Evolutionary conservation across 2,797 vertebrate genomes (phyloP), one percentile per base, ranked within the genome.

Genomic region (Sarcoramphus papa): DNA sequence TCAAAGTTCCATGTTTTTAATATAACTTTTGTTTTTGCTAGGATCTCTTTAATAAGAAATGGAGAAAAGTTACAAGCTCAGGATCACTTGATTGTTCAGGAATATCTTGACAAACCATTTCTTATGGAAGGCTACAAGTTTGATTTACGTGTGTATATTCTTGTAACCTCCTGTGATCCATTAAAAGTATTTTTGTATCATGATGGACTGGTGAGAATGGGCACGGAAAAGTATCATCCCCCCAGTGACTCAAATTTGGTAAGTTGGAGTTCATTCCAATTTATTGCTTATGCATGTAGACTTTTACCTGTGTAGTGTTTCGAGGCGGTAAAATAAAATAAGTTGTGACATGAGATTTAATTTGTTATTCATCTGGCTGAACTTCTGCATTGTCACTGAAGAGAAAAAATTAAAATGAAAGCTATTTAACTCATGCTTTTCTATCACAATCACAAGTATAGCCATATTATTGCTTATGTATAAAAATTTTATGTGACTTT

Each of bases 91-190:
- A 99, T 99, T 63, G 99, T 99, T 96, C 99, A 99, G 98, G 99
- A 99, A 96, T 99, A 99, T 95, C 98, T 99, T 95, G 99, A 99
- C 97, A 99, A 99, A 90, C 99, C 99, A 50, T 99, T 99, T 94
- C 98, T 99, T 87, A 99, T 99, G 99, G 99, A 99, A 98, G 99
- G 99, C 63, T 99, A 99, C 98, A 99, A 99, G 97, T 99, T 99
- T 97, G 99, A 99, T 97, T 98, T 99, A 93, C 98, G 99, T 85
- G 99, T 99, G 97, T 99, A 99, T 97, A 99, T 99, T 98, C 98
- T 99, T 68, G 98, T 99, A 94, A 99, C 99, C 51, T 99, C 99
- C 80, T 99, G 99, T 69, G 99, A 99, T 97, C 99, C 99, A 10
- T 98, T 99, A 73, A 99, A 99, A 97, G 98, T 99, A 97, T 99